Evolutionary conservation across 2,888 invertebrate genomes (phyloP), one percentile per base, ranked within the genome.

Genomic region (Helleia helle): DNA sequence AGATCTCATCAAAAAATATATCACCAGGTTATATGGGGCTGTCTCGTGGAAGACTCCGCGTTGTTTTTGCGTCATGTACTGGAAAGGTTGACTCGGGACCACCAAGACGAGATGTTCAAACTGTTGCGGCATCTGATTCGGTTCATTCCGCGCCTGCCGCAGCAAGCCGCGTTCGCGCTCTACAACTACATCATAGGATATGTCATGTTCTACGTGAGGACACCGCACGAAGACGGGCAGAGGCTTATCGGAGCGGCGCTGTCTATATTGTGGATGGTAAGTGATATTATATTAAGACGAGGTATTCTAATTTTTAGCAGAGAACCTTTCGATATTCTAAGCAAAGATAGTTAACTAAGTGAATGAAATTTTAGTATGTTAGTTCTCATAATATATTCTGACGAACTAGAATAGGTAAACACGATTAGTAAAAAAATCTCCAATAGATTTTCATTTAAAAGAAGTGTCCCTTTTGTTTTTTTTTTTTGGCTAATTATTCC

Each of bases 121-220:
- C 86, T 94, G 51, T 71, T 99, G 9, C 88, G 99, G 1, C 96
- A 97, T 62, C 85, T 99, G 38, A 94, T 99, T 47, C 88, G 97
- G 42, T 96, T 97, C 66, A 93, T 97, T 36, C 95, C 96, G 1
- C 91, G 95, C 31, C 75, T 99, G 44, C 97, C 99, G 0, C 95
- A 96, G 52, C 99, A 99, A 72, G 97, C 99, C 0, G 99, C 99
- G 0, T 99, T 98, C 74, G 96, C 97, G 1, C 76, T 99, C 1
- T 98, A 99, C 73, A 99, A 99, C 85, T 99, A 99, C 60, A 93
- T 99, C 56, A 99, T 99, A 54, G 99, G 99, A 1, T 99, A 97
- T 64, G 95, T 99, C 2, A 99, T 99, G 99, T 99, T 98, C 80
- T 99, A 99, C 62, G 98, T 99, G 1, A 87, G 99, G 40, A 93